A percentile compares a stretch with the other conserved stretches of the same genome.
Evolutionary conservation across 2,888 invertebrate species (phyloP).

Genomic region (Agrotis puta): DNA sequence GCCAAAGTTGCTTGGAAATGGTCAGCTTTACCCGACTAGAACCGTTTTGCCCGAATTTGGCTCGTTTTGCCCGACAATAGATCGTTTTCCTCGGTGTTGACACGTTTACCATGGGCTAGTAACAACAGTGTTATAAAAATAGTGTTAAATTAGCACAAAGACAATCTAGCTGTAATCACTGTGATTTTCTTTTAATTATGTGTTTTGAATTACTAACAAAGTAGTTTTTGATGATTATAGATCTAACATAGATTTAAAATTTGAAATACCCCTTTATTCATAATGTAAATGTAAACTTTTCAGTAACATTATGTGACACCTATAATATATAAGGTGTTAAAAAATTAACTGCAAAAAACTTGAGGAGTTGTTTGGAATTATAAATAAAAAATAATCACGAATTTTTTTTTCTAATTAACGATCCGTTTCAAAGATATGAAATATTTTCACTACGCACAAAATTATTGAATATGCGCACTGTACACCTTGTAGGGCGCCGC

Average conservation of each 20-base stretch:
- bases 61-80: background rate
- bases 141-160: conserved; percentile 55
- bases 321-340: background rate
- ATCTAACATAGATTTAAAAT: conserved; percentile 51
- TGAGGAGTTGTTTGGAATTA: too few relatives aligned
- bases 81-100: background rate
- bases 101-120: conserved; percentile 1
- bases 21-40: background rate
- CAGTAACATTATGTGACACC: too few relatives aligned
- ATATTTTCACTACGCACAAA: too few relatives aligned
- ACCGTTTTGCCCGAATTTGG: background rate
- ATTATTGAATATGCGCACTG: too few relatives aligned
- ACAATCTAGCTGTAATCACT: conserved; percentile 60
- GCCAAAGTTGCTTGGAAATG: background rate
- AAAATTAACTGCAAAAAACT: too few relatives aligned
- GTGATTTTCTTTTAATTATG: conserved; percentile 58
- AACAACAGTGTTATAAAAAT: conserved; percentile 36
- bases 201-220: conserved; percentile 59
- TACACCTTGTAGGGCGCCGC: too few relatives aligned
- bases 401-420: too few relatives aligned
- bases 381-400: too few relatives aligned
- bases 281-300: too few relatives aligned
- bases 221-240: conserved; percentile 53
- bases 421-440: too few relatives aligned
- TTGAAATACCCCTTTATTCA: conserved; percentile 24